Percentiles rank a stretch among this genome's conserved stretches.
phyloP scores from a whole-genome alignment of 2,113 vertebrate genomes.

The Phyllostomus hastatus region DNA sequence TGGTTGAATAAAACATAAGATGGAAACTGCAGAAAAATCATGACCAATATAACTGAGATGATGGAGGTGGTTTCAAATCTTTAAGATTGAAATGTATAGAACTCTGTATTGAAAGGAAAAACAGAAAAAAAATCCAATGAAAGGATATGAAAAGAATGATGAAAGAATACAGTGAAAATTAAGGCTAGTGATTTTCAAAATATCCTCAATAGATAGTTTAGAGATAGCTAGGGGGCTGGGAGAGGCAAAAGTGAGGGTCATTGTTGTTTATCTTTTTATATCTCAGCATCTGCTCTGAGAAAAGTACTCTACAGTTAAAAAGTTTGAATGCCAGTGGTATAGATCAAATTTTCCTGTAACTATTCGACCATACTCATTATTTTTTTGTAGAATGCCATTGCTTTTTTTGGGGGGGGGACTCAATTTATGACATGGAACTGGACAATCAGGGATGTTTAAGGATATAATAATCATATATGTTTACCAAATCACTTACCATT shows the following conservation, averaged over 20 bases:
- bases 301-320: background rate
- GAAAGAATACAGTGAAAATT: background rate
- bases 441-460: background rate
- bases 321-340: background rate
- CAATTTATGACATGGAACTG: background rate
- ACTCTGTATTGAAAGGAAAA: background rate
- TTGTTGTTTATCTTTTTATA: background rate
- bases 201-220: background rate
- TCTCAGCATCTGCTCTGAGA: background rate
- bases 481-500: background rate
- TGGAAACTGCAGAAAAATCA: background rate
- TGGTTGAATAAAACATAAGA: background rate
- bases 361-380: background rate
- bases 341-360: background rate
- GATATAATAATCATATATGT: background rate
- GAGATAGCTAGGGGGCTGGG: fast-evolving
- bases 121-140: background rate
- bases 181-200: background rate
- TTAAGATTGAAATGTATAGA: background rate
- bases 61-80: background rate
- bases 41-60: background rate
- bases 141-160: background rate
- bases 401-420: background rate
- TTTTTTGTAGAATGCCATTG: background rate
- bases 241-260: background rate